These are phyloP conservation scores for Typhlichthys subterraneus DNA, from an alignment of 2,797 vertebrate species.

Conservation along the genomic window DNA sequence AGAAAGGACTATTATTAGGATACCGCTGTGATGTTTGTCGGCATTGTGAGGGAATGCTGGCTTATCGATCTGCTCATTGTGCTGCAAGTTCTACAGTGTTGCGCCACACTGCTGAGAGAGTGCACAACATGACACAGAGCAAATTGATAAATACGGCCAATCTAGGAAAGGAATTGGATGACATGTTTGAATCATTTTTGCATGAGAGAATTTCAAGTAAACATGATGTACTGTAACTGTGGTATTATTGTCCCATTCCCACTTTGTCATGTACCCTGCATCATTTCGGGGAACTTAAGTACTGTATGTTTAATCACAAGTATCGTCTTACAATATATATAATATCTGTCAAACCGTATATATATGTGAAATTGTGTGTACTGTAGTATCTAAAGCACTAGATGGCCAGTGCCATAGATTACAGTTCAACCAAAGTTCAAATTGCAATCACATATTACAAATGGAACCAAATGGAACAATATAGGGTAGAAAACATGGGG, in stretches of 20 bases:
- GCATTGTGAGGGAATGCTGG: constrained; percentile 48
- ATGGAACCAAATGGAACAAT: too few relatives aligned
- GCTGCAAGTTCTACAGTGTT: constrained; percentile 23
- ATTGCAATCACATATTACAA: too few relatives aligned
- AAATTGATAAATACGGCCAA: constrained; percentile 29
- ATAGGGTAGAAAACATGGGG: too few relatives aligned
- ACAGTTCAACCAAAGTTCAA: not conserved
- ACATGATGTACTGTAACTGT: not conserved
- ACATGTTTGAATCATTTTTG: constrained; percentile 18
- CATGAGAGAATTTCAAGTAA: constrained; percentile 19
- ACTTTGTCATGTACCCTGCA: not conserved
- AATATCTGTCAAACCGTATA: too few relatives aligned
- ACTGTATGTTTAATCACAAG: too few relatives aligned
- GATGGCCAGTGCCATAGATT: constrained; percentile 9
- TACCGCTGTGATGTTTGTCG: constrained; percentile 43
- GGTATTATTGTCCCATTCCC: not conserved
- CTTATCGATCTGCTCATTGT: constrained; percentile 54
- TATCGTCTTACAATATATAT: too few relatives aligned
- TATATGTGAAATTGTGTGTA: not conserved
- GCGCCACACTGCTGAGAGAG: constrained; percentile 5
- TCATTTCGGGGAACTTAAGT: too few relatives aligned
- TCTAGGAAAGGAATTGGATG: constrained; percentile 14
- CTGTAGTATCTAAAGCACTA: not conserved
- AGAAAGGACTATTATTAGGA: constrained; percentile 43
- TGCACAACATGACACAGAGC: constrained; percentile 14